Conservation (phyloP, 30 jellyfish, hydroid and myxozoan genomes). For the Mastigias papua region DNA sequence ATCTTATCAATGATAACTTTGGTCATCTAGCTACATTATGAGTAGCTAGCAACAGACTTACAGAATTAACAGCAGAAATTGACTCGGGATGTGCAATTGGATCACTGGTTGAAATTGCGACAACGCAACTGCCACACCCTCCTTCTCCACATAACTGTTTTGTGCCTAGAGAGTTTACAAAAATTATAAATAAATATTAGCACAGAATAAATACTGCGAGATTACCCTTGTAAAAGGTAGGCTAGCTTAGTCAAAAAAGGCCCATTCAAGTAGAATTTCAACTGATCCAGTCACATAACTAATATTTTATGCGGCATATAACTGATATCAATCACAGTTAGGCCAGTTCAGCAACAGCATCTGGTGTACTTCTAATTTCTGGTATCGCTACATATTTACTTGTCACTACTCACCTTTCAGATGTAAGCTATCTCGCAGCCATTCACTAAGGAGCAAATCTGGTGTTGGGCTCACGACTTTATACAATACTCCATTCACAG, state of each 20-base stretch:
- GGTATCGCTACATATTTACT: no score
- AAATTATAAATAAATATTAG: no score
- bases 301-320: no score
- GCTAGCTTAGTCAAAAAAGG: no score
- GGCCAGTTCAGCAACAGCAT: no score
- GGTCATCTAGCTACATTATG: not conserved
- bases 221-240: no score
- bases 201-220: no score
- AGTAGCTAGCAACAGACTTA: slow-evolving; percentile 5
- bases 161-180: slow-evolving; percentile 45
- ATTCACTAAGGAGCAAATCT: slow-evolving; percentile 27
- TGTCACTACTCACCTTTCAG: slow-evolving; percentile 57
- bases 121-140: slow-evolving; percentile 82
- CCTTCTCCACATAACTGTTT: slow-evolving; percentile 73
- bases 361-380: no score
- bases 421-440: slow-evolving; percentile 55
- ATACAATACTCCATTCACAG: slow-evolving; percentile 49
- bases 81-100: slow-evolving; percentile 58
- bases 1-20: not conserved
- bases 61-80: slow-evolving; percentile 73
- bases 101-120: slow-evolving; percentile 50
- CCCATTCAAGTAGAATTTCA: no score
- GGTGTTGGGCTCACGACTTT: slow-evolving; percentile 42
- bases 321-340: no score
- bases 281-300: no score